phyloP scores from a whole-genome alignment of 2,113 vertebrate genomes.

The Condylura cristata region DNA sequence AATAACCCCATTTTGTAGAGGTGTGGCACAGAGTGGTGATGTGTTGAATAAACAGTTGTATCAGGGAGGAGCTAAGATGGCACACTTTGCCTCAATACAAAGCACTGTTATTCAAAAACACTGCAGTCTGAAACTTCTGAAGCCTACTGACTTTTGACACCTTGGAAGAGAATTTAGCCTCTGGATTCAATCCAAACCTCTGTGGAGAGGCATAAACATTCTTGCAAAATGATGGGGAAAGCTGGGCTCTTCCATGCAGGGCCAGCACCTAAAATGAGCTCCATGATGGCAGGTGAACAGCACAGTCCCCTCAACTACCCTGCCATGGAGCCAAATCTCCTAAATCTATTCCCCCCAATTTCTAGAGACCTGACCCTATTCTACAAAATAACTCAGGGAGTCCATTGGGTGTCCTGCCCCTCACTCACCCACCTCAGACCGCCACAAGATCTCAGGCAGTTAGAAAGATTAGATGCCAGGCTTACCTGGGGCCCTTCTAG shows the following conservation, averaged over 20 bases:
- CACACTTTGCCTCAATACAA: background rate
- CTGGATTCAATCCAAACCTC: background rate
- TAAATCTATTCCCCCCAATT: background rate
- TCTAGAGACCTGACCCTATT: background rate
- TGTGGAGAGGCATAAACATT: background rate
- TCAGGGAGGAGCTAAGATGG: background rate
- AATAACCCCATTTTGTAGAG: background rate
- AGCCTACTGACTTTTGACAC: background rate
- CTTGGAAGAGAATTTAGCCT: background rate
- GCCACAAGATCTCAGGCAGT: background rate
- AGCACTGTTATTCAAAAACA: background rate
- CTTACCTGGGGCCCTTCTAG: background rate
- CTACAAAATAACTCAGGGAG: background rate
- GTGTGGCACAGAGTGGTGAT: background rate
- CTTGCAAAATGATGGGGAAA: background rate
- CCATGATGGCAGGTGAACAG: background rate
- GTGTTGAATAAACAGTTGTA: background rate
- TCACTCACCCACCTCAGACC: background rate
- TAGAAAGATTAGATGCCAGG: background rate
- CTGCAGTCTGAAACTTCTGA: background rate
- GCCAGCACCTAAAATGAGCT: background rate
- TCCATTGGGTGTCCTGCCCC: background rate
- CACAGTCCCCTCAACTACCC: background rate
- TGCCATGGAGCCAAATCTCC: background rate
- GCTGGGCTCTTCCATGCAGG: background rate